Evolutionary conservation across 2,113 vertebrate genomes (phyloP).

Genomic region (Ranitomeya imitator): DNA sequence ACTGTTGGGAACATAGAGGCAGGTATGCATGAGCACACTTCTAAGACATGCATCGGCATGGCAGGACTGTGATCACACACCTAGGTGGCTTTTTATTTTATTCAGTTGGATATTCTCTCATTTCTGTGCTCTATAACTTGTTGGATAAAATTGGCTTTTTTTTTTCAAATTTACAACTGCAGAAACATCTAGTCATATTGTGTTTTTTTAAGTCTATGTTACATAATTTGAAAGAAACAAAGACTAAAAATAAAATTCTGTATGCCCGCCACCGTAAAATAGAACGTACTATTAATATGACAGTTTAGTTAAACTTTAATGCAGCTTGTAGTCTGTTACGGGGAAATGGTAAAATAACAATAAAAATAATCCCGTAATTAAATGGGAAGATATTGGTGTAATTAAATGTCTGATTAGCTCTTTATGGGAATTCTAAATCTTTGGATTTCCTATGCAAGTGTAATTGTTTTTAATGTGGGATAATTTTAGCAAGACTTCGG

Average conservation of each 20-base stretch:
- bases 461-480: conserved; percentile 27
- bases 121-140: neutral
- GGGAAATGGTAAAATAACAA: conserved; percentile 31
- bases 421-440: conserved; percentile 38
- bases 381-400: conserved; percentile 42
- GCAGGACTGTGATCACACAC: conserved; percentile 66
- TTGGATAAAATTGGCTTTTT: neutral
- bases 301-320: conserved; percentile 8
- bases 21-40: conserved; percentile 73
- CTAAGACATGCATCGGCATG: conserved; percentile 59
- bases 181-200: neutral
- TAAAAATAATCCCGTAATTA: conserved; percentile 6
- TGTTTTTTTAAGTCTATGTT: neutral
- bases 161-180: neutral
- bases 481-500: neutral
- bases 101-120: neutral
- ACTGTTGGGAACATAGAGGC: conserved; percentile 68
- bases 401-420: conserved; percentile 32
- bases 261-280: neutral
- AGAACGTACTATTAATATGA: neutral
- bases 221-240: neutral
- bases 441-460: conserved; percentile 19
- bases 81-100: neutral
- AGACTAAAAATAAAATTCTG: neutral
- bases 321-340: conserved; percentile 27